Conservation (phyloP, 2,888 invertebrate species). For the Nasonia oneida region DNA sequence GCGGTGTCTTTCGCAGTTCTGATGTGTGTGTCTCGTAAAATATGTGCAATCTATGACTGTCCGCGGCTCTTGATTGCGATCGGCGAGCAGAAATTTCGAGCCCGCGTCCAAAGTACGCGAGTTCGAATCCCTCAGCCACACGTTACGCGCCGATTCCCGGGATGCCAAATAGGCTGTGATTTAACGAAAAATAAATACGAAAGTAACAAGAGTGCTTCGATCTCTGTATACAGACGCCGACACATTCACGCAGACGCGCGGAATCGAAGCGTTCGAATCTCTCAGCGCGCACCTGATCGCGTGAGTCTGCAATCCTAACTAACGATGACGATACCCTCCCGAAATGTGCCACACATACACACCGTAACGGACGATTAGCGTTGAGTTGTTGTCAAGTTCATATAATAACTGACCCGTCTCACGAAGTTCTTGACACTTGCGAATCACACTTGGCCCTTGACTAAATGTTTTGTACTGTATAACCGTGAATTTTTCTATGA, state of each 20-base stretch:
- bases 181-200: conserved; percentile 62
- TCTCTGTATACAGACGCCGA: neutral
- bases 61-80: conserved; percentile 28
- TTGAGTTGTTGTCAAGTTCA: conserved; percentile 22
- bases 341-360: conserved; percentile 28
- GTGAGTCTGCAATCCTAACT: neutral
- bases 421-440: conserved; percentile 10
- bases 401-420: neutral
- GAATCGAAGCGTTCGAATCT: neutral
- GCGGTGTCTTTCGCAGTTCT: neutral
- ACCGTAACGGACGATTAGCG: conserved; percentile 8
- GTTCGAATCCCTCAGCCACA: conserved; percentile 3
- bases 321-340: conserved; percentile 9
- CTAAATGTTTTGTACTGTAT: conserved; percentile 37
- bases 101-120: neutral
- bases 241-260: neutral
- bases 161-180: conserved; percentile 91
- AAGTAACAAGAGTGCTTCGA: conserved; percentile 31
- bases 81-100: conserved; percentile 5
- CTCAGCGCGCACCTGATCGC: neutral
- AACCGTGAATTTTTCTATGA: conserved; percentile 42
- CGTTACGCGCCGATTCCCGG: conserved; percentile 77
- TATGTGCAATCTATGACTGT: neutral
- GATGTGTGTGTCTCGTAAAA: neutral
- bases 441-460: conserved; percentile 41